Evolutionary conservation across 2,888 invertebrate species (phyloP), one percentile per base, ranked within the genome.

Genomic region (Mimumesa dahlbomi): DNA sequence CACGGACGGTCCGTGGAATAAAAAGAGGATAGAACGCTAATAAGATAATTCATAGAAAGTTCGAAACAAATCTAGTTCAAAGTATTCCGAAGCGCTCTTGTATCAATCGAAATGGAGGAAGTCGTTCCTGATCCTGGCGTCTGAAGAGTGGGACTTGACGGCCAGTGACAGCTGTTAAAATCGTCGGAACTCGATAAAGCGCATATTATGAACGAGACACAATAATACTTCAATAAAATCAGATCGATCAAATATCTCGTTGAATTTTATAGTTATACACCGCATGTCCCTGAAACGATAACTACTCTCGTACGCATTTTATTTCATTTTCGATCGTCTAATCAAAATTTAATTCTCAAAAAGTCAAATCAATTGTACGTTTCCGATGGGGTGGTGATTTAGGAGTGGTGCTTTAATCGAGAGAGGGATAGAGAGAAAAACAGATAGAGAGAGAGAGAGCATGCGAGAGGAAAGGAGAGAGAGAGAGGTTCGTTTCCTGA

Each of bases 121-220:
- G 16, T 3, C 2, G 16, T 16, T 18, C 14, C 6, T 40, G 2
- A n/a, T 5, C 40, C 4, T 14, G 16, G 16, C 5, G 4, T 2
- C 13, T 40, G 7, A 5, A 14, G 11, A 16, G 16, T 2, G 13
- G 16, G 16, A 16, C 7, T 40, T 0, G 3, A 16, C 18, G 14
- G 2, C n/a, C 4, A 40, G 43, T 43, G 62, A 62, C 66, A 62
- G 46, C 62, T 54, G 62, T 66, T 53, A 66, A 43, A 62, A 36
- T 53, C 58, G 62, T 53, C 65, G 6, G 16, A 40, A 5, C 9
- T 11, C 16, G n/a, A 16, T 40, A 40, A 40, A 40, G 16, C 16
- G 5, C 16, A 36, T 36, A 6, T 13, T 1, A 11, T 4, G 4
- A 0, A 36, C 36, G 6, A n/a, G 40, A 3, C 2, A 40, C 18